Evolutionary conservation across 2,797 vertebrate species (phyloP).

Genomic region (Babyrousa celebensis): DNA sequence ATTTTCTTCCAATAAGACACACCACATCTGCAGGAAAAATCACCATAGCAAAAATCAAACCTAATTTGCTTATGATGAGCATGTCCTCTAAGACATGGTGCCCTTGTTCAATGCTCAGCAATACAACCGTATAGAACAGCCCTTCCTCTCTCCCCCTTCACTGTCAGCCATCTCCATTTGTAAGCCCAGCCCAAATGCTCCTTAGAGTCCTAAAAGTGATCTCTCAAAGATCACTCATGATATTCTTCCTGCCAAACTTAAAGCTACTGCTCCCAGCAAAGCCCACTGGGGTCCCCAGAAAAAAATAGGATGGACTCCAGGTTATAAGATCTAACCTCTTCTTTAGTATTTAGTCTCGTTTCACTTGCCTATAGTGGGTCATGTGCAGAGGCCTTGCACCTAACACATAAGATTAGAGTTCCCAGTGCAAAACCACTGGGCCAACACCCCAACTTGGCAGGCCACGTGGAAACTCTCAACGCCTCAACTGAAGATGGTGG

Average conservation of each 20-base stretch:
- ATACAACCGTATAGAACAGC: background rate
- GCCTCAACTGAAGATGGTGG: too few species aligned
- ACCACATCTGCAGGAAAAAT: conserved; percentile 12
- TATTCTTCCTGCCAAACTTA: background rate
- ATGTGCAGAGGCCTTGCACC: too few species aligned
- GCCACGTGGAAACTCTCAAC: too few species aligned
- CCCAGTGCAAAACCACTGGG: too few species aligned
- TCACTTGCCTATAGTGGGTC: too few species aligned
- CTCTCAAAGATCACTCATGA: background rate
- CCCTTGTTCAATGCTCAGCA: background rate
- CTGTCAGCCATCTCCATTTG: background rate
- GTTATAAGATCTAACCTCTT: too few species aligned
- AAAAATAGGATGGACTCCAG: too few species aligned
- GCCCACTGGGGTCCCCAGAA: too few species aligned
- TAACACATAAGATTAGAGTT: too few species aligned
- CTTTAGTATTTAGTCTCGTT: too few species aligned
- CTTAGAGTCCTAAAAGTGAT: background rate
- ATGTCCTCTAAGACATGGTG: background rate
- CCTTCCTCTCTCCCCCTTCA: too few species aligned
- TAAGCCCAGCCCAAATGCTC: background rate
- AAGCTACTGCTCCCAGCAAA: background rate
- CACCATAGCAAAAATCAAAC: background rate
- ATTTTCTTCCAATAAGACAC: background rate
- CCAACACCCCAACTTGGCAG: too few species aligned
- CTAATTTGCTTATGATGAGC: background rate